Evolutionary conservation across 2,113 vertebrate species (phyloP).

Genomic region (Grallaria varia): DNA sequence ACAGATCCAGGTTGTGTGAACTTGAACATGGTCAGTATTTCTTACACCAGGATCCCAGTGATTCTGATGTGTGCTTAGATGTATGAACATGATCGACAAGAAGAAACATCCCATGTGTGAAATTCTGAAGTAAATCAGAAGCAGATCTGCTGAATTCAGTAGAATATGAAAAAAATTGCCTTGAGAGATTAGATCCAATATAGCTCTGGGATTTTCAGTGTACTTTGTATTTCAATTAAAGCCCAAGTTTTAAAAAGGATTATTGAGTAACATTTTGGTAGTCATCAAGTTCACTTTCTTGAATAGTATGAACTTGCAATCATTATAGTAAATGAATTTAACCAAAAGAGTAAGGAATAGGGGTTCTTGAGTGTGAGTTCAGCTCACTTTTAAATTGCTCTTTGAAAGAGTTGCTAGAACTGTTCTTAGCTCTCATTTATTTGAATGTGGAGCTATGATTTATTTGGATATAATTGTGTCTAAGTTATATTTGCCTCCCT

Average conservation of each 20-base stretch:
- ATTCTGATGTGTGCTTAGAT: neutral
- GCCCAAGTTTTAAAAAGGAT: neutral
- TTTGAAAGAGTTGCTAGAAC: neutral
- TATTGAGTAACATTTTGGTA: neutral
- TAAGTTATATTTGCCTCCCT: neutral
- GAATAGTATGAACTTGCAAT: neutral
- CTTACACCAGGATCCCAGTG: neutral
- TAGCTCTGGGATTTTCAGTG: neutral
- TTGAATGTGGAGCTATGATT: neutral
- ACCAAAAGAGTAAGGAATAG: neutral
- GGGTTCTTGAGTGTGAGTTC: neutral
- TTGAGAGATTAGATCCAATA: neutral
- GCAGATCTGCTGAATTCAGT: neutral
- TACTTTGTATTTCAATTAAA: neutral
- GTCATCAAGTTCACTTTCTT: neutral
- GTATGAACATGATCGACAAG: neutral
- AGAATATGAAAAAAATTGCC: neutral
- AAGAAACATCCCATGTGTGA: neutral
- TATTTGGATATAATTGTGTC: neutral
- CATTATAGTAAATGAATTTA: neutral
- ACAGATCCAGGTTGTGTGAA: neutral
- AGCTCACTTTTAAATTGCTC: neutral
- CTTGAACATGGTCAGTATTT: neutral
- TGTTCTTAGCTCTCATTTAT: neutral
- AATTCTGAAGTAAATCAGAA: neutral